Base-by-base conservation (phyloP, 2,888 invertebrate species). In the Diadromus collaris region DNA sequence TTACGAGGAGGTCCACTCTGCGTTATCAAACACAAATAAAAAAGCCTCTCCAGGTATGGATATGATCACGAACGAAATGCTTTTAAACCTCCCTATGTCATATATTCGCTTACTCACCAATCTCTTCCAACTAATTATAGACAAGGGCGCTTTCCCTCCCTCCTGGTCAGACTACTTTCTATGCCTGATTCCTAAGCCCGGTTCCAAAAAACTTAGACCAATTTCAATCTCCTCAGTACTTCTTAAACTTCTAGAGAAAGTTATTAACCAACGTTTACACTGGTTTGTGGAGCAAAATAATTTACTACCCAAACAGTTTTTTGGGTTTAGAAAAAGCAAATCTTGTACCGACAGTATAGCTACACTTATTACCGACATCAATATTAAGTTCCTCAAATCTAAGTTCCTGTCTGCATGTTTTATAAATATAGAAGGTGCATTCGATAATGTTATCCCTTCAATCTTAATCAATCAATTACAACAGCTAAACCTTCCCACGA, bases 271-370 rank as follows among this genome's bases (percentile, higher is more conserved):
- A 21, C 27, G 65, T 2, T n/a, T 65, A 2, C 64, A 65, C n/a
- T 65, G 64, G 48, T 48, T n/a, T 24, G 32, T 19, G 0, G 64
- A 65, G 29, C 16, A 13, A 6, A 19, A 27, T 32, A 29, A 32
- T 4, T 1, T 65, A 10, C 6, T 65, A 10, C 48, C 48, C 2
- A 46, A 32, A 1, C 64, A 65, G 29, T 65, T 65, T 32, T 65
- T 65, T 6, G 34, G 64, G 0, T 65, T 64, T 9, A 29, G 64
- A 29, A 16, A 46, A 4, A n/a, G 46, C 6, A 64, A 46, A 32
- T 64, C 46, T n/a, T 64, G 64, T 29, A 19, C 32, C 2, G 46
- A 64, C 7, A 64, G 64, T 24, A 64, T 64, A 29, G 46, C 46
- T 4, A 48, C 64, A 1, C 29, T 64, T 1, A 19, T 46, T 10